Conservation (phyloP, 1,140 invertebrate genomes). For the Listronotus oregonensis region DNA sequence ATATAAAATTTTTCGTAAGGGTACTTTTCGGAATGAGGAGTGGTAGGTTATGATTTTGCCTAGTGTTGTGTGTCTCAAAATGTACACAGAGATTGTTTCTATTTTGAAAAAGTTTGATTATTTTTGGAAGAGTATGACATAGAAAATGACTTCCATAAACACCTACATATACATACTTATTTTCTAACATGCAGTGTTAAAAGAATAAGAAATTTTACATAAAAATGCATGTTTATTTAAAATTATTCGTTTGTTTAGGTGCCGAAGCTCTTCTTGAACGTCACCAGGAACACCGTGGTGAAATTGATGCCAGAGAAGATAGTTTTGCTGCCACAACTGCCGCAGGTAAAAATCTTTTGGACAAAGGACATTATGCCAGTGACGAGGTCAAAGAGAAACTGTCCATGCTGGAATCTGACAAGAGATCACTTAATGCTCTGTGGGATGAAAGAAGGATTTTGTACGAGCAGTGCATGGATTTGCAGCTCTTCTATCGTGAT, state of each 20-base stretch:
- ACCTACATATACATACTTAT: too few species aligned
- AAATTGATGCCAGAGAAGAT: constrained; percentile 97
- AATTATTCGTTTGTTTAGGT: not conserved
- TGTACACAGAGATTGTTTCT: too few species aligned
- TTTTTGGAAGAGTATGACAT: too few species aligned
- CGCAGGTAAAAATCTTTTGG: constrained; percentile 87
- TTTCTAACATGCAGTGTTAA: too few species aligned
- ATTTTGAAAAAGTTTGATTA: too few species aligned
- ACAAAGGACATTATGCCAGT: constrained; percentile 85
- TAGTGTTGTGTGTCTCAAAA: too few species aligned
- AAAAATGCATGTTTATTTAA: too few species aligned
- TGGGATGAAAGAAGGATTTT: constrained; percentile 97
- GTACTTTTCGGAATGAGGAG: too few species aligned
- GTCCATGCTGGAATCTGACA: constrained; percentile 80
- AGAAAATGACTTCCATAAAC: too few species aligned
- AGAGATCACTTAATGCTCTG: constrained; percentile 78
- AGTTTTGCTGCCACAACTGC: constrained; percentile 87
- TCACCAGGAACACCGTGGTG: constrained; percentile 97
- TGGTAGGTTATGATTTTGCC: too few species aligned
- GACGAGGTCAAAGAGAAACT: constrained; percentile 88
- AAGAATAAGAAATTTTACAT: too few species aligned
- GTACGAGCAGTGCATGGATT: constrained; percentile 99
- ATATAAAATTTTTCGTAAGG: too few species aligned
- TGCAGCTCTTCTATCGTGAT: constrained; percentile 97
- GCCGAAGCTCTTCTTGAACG: constrained; percentile 95